A percentile compares a stretch with the other conserved stretches of the same genome.
Conservation (phyloP, 2,113 vertebrate species). For the Melanerpes formicivorus region DNA sequence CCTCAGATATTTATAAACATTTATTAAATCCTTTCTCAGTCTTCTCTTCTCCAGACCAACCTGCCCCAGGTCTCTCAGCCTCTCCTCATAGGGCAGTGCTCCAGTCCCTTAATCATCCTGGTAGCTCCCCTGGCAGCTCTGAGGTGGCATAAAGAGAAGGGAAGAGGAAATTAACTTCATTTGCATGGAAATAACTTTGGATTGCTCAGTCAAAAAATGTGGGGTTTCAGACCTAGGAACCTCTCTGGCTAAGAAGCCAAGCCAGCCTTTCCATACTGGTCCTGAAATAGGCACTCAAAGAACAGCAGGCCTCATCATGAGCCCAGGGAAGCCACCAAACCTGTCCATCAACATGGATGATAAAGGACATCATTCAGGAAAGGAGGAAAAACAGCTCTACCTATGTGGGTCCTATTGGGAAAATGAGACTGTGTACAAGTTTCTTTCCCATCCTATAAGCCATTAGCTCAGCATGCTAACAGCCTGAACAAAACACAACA, state of each 20-base stretch:
- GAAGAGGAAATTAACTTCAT: neutral
- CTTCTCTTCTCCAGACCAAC: too few species aligned
- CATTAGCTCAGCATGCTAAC: neutral
- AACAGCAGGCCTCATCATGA: neutral
- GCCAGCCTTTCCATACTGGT: neutral
- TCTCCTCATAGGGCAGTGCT: too few species aligned
- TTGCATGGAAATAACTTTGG: neutral
- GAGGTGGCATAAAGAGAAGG: neutral
- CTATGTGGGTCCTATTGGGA: neutral
- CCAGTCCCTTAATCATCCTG: too few species aligned
- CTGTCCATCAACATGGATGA: neutral
- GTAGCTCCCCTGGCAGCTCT: too few species aligned
- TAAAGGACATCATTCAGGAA: neutral
- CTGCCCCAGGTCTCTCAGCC: too few species aligned
- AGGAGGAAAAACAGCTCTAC: neutral
- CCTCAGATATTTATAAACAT: too few species aligned
- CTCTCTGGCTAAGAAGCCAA: neutral
- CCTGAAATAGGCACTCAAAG: neutral
- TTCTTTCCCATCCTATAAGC: neutral
- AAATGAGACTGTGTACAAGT: neutral
- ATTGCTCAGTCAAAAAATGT: neutral
- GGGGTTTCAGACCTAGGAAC: neutral
- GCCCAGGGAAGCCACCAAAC: neutral
- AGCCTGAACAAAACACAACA: neutral
- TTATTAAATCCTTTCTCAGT: too few species aligned